Percentiles rank a stretch among this genome's conserved stretches.
Evolutionary conservation across 2,113 vertebrate genomes (phyloP).

Genomic region (Labeo catla): DNA sequence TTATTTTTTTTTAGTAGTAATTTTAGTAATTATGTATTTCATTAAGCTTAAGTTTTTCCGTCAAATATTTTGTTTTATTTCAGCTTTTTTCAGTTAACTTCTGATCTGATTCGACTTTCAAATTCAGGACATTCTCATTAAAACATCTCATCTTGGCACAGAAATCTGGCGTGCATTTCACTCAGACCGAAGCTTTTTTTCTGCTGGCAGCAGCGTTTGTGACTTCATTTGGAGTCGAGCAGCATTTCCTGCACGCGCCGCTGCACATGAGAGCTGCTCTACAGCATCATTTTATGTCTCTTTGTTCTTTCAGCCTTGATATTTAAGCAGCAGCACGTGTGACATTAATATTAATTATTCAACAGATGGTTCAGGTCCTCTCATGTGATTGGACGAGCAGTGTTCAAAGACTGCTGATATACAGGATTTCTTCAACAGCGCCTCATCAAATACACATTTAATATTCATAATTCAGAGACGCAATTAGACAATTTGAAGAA

Average conservation of each 20-base stretch:
- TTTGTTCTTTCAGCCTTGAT: background rate
- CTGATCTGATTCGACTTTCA: background rate
- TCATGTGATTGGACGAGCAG: background rate
- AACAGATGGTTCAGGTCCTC: background rate
- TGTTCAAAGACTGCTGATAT: background rate
- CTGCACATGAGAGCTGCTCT: background rate
- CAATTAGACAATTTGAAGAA: background rate
- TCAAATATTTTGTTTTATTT: no score
- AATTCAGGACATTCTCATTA: no score
- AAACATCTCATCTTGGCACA: background rate
- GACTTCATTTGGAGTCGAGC: background rate
- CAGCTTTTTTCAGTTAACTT: background rate
- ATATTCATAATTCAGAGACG: background rate
- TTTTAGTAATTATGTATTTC: no score
- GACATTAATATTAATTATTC: background rate
- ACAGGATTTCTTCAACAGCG: background rate
- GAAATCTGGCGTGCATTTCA: background rate
- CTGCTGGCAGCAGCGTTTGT: no score
- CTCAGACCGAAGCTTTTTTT: background rate
- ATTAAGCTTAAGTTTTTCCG: no score
- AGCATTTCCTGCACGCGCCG: background rate
- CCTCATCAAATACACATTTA: background rate
- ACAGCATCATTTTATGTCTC: background rate
- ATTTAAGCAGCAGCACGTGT: background rate
- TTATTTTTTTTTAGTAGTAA: no score